These are phyloP conservation scores for Hydrozoanthus gracilis DNA, from an alignment of 92 coral and sea anemone genomes.

Conservation along the genomic window DNA sequence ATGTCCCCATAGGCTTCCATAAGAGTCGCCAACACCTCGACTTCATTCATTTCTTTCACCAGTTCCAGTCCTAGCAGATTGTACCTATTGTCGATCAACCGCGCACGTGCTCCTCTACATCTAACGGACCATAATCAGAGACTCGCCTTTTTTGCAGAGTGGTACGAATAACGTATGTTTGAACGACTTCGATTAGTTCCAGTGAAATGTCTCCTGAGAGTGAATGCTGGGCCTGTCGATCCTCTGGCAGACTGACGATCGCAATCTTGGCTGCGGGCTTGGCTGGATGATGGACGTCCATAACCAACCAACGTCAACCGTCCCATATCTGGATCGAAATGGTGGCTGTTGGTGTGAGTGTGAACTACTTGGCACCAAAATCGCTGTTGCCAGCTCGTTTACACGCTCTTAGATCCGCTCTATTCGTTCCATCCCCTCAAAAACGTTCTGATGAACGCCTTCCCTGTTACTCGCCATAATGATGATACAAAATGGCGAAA, in stretches of 20 bases:
- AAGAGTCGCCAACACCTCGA: not conserved
- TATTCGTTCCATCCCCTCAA: too few relatives aligned
- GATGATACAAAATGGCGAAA: too few relatives aligned
- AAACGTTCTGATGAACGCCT: too few relatives aligned
- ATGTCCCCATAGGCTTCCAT: constrained; percentile 27
- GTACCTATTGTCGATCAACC: constrained; percentile 5
- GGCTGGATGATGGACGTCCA: constrained; percentile 1
- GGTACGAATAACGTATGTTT: too few relatives aligned
- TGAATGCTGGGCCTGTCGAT: constrained; percentile 37
- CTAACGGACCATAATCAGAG: not conserved
- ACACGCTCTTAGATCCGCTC: not conserved
- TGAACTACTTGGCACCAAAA: not conserved
- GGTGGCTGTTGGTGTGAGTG: not conserved
- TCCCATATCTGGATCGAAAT: constrained; percentile 6
- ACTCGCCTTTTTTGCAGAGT: too few relatives aligned
- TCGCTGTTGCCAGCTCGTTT: not conserved
- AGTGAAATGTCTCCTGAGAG: constrained; percentile 37
- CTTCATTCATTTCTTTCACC: not conserved
- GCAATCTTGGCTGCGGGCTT: not conserved
- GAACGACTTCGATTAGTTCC: not conserved
- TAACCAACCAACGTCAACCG: not conserved
- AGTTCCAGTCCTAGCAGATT: not conserved
- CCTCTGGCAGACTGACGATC: not conserved
- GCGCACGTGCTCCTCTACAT: not conserved
- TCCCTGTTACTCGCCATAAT: too few relatives aligned